Evolutionary conservation across 2,888 invertebrate genomes (phyloP), one percentile per base, ranked within the genome.

Genomic region (Drosophila fulvimacula): DNA sequence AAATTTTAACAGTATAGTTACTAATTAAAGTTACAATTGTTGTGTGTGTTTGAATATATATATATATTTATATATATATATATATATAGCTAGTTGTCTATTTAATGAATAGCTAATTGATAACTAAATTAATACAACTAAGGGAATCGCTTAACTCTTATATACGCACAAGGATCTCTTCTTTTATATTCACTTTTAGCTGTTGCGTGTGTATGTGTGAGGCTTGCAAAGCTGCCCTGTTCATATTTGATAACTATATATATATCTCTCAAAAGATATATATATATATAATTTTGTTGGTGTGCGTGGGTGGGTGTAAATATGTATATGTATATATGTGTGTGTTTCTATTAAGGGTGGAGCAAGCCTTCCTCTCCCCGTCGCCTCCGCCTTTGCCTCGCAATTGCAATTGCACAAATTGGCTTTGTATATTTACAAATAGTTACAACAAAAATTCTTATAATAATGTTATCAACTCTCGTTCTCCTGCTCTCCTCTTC

Each of bases 81-180:
- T 55, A 24, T 68, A 38, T 69, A 32, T 64, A 30, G 70, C 70
- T 81, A 69, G 63, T 65, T 69, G 60, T 67, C 52, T 62, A 68
- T 39, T 64, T 80, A 70, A 65, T 69, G 68, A 56, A 62, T 69
- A 70, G 55, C 69, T 84, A 88, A 76, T 44, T 57, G 60, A 42
- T 84, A 84, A 84, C 88, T 83, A 81, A 87, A 76, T 63, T 56
- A 62, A 59, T 83, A 89, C 58, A 89, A 44, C 73, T 83, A 83
- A 72, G 88, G 89, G 89, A 82, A 82, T 88, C 74, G 84, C 87
- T 81, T 80, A 59, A 38, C 51, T 46, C 17, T 55, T 76, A 65
- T 39, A 41, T 58, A 61, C 61, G 48, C 69, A 73, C 82, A 69
- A 64, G 69, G 59, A 56, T 51, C 34, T 51, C 21, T 36, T 66